These are phyloP conservation scores for Phyllotreta striolata DNA, from an alignment of 2,888 invertebrate species.

Conservation along the genomic window DNA sequence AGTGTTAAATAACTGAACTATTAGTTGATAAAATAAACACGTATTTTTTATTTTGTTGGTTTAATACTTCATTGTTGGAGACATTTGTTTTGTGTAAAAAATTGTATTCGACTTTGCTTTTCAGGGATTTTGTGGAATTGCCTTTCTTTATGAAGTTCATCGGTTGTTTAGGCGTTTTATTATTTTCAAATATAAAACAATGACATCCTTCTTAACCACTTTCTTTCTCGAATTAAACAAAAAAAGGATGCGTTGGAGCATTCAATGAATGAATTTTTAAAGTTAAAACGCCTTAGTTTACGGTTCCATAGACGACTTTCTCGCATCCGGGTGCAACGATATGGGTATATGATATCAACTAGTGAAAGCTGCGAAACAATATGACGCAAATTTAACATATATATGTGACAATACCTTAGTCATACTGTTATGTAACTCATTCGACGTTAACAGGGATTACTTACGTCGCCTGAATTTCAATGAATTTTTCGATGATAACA, in stretches of 20 bases:
- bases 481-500: slow-evolving; percentile 29
- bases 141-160: no score
- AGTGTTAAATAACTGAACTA: no score
- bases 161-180: no score
- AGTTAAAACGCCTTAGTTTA: slow-evolving; percentile 20
- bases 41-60: no score
- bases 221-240: no score
- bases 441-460: slow-evolving; percentile 27
- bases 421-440: slow-evolving; percentile 33
- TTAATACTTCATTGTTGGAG: no score
- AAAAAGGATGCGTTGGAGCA: slow-evolving; percentile 7
- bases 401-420: slow-evolving; percentile 37
- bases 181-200: no score
- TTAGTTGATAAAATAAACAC: no score
- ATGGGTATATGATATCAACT: slow-evolving; percentile 49
- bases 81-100: no score
- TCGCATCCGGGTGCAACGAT: slow-evolving; percentile 50
- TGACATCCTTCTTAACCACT: no score
- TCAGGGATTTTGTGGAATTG: no score
- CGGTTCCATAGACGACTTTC: slow-evolving; percentile 40
- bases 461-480: slow-evolving; percentile 33
- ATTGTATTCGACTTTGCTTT: no score
- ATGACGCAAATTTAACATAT: slow-evolving; percentile 39
- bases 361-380: slow-evolving; percentile 47
- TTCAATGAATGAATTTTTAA: slow-evolving; percentile 18